Evolutionary conservation across 92 coral and sea anemone genomes (phyloP), one percentile per base, ranked within the genome.

Genomic region (Porites cylindrica): DNA sequence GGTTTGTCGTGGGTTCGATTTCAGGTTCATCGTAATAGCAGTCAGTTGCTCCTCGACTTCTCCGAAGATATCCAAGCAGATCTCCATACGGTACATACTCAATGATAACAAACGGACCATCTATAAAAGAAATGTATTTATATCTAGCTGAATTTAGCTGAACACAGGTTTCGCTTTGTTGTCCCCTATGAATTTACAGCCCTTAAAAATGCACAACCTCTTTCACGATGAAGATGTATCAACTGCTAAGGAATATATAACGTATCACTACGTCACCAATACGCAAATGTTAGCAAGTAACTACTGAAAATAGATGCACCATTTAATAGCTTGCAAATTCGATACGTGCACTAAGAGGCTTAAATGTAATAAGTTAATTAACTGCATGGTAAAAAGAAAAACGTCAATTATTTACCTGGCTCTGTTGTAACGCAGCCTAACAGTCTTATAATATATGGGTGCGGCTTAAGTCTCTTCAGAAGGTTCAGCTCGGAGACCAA

Each of bases 21-120:
- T 87, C 94, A 24, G 79, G 82, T 4, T 82, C 84, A 43, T 71
- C 85, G 83, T 91, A 91, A 79, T 91, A 91, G 17, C 70, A 50
- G 63, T 88, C 94, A 66, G 70, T 73, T 47, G 82, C 82, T 11
- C 91, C 91, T 32, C 91, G 86, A 50, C 91, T 84, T 66, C 85
- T 91, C 75, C 94, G 67, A 13, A 91, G 86, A 38, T 91, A 91
- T 20, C 94, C 94, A 7, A 91, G 91, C 65, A 91, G 86, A 84
- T 91, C 94, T 47, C 94, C 94, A 43, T 91, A 84, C 26, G 89
- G 80, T 16, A 91, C 94, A 54, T 87, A 86, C 76, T 91, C 94
- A 16, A 91, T 75, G 85, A 91, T 87, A 71, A 91, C 88, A 68
- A 82, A 60, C 1, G 91, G 94, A 23, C 14, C 21, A 17, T 81